These are phyloP conservation scores for Andrena haemorrhoa DNA, from an alignment of 2,888 invertebrate species.

Conservation along the genomic window DNA sequence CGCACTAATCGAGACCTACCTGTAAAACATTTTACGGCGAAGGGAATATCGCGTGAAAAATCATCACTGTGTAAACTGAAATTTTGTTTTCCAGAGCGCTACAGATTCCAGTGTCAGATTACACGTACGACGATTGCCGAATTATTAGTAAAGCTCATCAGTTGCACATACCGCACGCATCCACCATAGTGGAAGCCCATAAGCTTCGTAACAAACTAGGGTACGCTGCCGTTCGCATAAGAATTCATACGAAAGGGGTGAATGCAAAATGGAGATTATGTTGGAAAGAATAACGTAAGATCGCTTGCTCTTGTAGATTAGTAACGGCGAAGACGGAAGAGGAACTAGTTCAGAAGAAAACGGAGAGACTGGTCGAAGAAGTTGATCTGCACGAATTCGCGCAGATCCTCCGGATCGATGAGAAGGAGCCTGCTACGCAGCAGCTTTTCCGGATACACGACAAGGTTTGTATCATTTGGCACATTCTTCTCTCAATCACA, in stretches of 20 bases:
- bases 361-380: slow-evolving; percentile 74
- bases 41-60: too few species aligned
- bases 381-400: slow-evolving; percentile 87
- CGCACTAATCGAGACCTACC: too few species aligned
- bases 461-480: slow-evolving; percentile 83
- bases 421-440: slow-evolving; percentile 86
- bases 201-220: slow-evolving; percentile 92
- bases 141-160: slow-evolving; percentile 94
- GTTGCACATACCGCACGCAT: slow-evolving; percentile 91
- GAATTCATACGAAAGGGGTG: neutral
- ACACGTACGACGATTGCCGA: slow-evolving; percentile 96
- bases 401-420: slow-evolving; percentile 87
- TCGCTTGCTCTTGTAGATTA: slow-evolving; percentile 68
- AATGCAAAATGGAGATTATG: neutral
- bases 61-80: neutral
- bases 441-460: slow-evolving; percentile 89
- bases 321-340: slow-evolving; percentile 82
- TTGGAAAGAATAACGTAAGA: neutral
- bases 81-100: slow-evolving; percentile 88
- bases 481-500: neutral
- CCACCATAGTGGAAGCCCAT: slow-evolving; percentile 91
- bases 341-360: slow-evolving; percentile 80
- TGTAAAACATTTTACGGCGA: neutral
- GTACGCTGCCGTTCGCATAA: slow-evolving; percentile 85
- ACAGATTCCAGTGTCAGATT: slow-evolving; percentile 94